Evolutionary conservation across 2,797 vertebrate species (phyloP).

Genomic region (Epinephelus coioides): DNA sequence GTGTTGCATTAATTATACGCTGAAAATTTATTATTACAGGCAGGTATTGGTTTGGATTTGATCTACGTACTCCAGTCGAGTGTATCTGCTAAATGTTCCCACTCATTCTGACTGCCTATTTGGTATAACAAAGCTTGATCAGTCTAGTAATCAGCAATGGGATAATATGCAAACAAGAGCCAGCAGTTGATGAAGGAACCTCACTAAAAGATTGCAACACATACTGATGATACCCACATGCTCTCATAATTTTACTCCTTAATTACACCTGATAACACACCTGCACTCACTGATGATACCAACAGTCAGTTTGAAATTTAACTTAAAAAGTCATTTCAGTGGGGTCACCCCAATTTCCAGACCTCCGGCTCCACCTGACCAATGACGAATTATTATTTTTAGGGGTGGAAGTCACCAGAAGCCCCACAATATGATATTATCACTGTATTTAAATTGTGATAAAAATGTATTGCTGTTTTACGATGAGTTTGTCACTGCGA

Average conservation of each 20-base stretch:
- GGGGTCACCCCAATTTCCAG: too few species aligned
- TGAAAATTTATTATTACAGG: slow-evolving; percentile 8
- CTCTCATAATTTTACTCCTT: not conserved
- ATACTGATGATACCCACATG: not conserved
- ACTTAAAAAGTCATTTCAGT: too few species aligned
- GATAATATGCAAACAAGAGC: slow-evolving; percentile 24
- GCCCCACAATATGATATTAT: too few species aligned
- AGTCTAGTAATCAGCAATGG: slow-evolving; percentile 2
- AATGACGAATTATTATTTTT: too few species aligned
- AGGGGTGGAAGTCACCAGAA: too few species aligned
- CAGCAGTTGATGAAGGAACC: slow-evolving; percentile 10
- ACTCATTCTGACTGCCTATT: not conserved
- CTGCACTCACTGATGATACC: not conserved
- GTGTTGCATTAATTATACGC: slow-evolving; percentile 28
- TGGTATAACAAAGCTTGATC: not conserved
- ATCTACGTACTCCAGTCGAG: not conserved
- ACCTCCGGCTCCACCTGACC: too few species aligned
- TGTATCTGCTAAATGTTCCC: slow-evolving; percentile 1
- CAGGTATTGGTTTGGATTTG: slow-evolving; percentile 12
- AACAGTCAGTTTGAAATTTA: not conserved
- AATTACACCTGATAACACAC: not conserved
- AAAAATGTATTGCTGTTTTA: too few species aligned
- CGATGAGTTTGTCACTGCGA: too few species aligned
- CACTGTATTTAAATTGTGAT: too few species aligned
- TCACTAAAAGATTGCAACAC: not conserved